phyloP scores from a whole-genome alignment of 2,888 invertebrate genomes.

The Drosophila kambysellisi region DNA sequence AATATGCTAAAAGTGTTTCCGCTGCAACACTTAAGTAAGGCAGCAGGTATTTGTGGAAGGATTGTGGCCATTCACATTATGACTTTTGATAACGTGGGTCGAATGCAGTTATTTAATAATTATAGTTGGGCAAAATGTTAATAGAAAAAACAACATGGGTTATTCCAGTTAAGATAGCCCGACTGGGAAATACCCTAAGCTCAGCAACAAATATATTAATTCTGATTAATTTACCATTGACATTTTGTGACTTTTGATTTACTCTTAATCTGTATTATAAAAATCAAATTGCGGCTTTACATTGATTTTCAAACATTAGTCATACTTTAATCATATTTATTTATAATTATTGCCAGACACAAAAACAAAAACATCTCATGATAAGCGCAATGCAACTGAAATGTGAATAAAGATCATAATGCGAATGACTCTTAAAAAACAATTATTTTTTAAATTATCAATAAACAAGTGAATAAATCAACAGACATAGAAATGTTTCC shows the following conservation, averaged over 20 bases:
- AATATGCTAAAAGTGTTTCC: conserved; percentile 21
- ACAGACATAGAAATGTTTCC: too few relatives aligned
- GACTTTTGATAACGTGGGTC: background rate
- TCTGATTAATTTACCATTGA: too few relatives aligned
- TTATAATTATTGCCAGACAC: background rate
- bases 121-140: background rate
- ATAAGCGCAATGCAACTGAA: too few relatives aligned
- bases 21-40: conserved; percentile 27
- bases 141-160: too few relatives aligned
- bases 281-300: background rate
- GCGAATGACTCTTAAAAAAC: too few relatives aligned
- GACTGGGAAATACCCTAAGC: too few relatives aligned
- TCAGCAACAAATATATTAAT: background rate
- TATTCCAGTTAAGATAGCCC: background rate
- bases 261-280: background rate
- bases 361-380: background rate
- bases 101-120: background rate
- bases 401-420: too few relatives aligned
- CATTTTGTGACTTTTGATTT: too few relatives aligned
- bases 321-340: background rate
- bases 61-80: conserved; percentile 4
- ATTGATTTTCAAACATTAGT: background rate
- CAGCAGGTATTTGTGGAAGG: background rate
- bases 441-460: too few relatives aligned
- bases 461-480: too few relatives aligned